Evolutionary conservation across 2,113 vertebrate genomes (phyloP).

Genomic region (Cololabis saira): DNA sequence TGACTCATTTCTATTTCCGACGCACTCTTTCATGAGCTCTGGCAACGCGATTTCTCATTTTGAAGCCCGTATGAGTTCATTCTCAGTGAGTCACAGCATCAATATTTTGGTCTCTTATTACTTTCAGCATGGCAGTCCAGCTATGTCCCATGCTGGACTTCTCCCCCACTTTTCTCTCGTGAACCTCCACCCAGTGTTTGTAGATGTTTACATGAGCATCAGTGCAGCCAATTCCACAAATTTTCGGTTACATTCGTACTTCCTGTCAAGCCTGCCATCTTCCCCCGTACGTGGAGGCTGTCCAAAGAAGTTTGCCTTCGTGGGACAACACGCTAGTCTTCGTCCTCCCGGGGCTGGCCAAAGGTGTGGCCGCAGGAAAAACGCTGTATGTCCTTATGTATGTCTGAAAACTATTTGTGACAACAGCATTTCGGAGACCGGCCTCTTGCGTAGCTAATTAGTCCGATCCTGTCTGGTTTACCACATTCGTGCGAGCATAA

Average conservation of each 20-base stretch:
- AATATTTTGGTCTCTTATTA: constrained; percentile 61
- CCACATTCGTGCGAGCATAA: constrained; percentile 17
- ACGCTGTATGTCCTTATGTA: constrained; percentile 23
- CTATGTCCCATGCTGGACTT: constrained; percentile 37
- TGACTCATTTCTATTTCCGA: constrained; percentile 67
- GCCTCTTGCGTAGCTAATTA: constrained; percentile 28
- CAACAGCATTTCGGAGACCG: constrained; percentile 18
- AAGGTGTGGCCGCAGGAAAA: constrained; percentile 62
- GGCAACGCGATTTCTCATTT: constrained; percentile 45
- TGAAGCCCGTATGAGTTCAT: constrained; percentile 43
- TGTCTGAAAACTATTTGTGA: constrained; percentile 46
- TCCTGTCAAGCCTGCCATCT: constrained; percentile 62
- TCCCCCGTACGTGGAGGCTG: constrained; percentile 63
- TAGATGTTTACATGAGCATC: constrained; percentile 55
- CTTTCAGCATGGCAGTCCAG: constrained; percentile 29
- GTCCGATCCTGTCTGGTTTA: constrained; percentile 36
- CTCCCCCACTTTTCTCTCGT: constrained; percentile 29
- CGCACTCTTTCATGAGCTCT: constrained; percentile 41
- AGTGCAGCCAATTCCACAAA: constrained; percentile 77
- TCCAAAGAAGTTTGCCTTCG: constrained; percentile 67
- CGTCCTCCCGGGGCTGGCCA: constrained; percentile 45
- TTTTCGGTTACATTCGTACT: constrained; percentile 58
- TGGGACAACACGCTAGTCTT: constrained; percentile 46
- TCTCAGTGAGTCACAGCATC: constrained; percentile 57
- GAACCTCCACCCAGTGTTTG: constrained; percentile 32